phyloP scores from a whole-genome alignment of 2,113 vertebrate genomes.

The Phaethornis superciliosus region DNA sequence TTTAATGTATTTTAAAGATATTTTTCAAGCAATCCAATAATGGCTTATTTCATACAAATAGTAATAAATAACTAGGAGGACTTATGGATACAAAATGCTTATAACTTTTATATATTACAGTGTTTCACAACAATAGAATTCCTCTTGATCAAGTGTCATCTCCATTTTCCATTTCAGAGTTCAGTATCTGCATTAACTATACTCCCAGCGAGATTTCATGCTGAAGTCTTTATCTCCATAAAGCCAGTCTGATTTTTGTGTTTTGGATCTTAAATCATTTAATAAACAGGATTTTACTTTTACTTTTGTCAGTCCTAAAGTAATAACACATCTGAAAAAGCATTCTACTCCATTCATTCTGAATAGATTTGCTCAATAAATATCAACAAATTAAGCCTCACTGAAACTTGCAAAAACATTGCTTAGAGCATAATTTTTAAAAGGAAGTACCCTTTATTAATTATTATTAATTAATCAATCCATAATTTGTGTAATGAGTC shows the following conservation, averaged over 20 bases:
- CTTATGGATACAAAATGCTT: background rate
- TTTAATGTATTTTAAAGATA: background rate
- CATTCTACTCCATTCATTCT: background rate
- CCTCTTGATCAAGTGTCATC: background rate
- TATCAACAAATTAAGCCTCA: background rate
- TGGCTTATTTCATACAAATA: background rate
- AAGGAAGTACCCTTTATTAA: background rate
- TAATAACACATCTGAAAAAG: background rate
- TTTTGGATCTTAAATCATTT: background rate
- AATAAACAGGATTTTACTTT: background rate
- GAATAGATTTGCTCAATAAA: background rate
- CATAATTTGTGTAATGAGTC: background rate
- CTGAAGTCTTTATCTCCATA: background rate
- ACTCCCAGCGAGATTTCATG: background rate
- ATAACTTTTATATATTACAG: constrained; percentile 37
- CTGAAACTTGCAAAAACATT: background rate
- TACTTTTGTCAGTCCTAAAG: background rate
- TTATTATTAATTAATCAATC: background rate
- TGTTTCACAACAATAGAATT: constrained; percentile 40
- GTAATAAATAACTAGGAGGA: background rate
- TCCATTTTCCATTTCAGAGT: background rate
- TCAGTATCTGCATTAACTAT: background rate
- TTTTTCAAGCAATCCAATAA: background rate
- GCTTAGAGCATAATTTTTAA: background rate
- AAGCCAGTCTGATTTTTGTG: background rate